These are phyloP conservation scores for Lophochroa leadbeateri DNA, from an alignment of 2,113 vertebrate species.

Conservation along the genomic window DNA sequence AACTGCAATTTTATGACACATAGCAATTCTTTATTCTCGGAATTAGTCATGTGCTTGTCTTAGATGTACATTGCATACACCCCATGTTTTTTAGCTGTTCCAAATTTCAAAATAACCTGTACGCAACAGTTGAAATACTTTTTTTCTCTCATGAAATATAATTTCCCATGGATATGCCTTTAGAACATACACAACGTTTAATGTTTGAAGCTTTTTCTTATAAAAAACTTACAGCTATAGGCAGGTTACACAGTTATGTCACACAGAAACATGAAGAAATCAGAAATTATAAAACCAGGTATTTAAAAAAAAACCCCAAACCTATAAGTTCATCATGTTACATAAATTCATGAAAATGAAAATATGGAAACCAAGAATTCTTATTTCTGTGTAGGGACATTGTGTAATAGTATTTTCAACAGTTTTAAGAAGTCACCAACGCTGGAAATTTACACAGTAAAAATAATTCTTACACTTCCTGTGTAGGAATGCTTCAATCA, in stretches of 20 bases:
- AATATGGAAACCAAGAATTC: neutral
- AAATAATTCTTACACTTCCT: neutral
- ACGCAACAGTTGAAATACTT: constrained; percentile 6
- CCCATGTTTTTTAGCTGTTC: neutral
- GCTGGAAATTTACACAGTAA: neutral
- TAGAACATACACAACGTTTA: constrained; percentile 20
- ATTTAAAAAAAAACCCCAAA: neutral
- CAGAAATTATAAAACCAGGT: neutral
- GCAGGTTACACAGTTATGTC: neutral
- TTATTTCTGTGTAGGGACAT: neutral
- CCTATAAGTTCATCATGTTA: neutral
- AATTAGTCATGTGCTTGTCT: neutral
- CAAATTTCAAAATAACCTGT: constrained; percentile 48
- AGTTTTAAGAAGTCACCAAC: neutral
- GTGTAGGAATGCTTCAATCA: neutral
- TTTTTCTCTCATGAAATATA: constrained; percentile 28
- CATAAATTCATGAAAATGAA: neutral
- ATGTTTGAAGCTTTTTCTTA: neutral
- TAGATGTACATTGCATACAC: neutral
- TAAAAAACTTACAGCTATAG: neutral
- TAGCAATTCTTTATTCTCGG: neutral
- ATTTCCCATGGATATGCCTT: constrained; percentile 21
- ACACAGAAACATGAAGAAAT: neutral
- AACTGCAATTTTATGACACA: neutral
- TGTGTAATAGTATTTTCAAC: neutral